Percentiles rank a stretch among this genome's conserved stretches.
These are phyloP conservation scores for Stichodactyla helianthus DNA, from an alignment of 64 coral and sea anemone species.

Conservation along the genomic window DNA sequence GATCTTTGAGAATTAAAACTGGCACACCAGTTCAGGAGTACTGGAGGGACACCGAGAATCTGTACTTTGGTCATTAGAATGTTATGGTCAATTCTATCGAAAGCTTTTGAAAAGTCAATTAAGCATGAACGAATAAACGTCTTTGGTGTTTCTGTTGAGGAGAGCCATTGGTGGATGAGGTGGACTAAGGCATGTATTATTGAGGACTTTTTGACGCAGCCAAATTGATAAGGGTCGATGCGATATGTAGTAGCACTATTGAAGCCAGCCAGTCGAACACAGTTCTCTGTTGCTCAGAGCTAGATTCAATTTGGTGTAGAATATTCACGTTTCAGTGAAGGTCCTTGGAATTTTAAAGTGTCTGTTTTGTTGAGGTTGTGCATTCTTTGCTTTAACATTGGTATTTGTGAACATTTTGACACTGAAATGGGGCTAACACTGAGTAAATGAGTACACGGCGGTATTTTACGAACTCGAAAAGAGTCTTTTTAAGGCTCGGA, in stretches of 20 bases:
- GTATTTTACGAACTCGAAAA: no score
- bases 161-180: background rate
- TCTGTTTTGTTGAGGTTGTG: no score
- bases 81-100: conserved; percentile 28
- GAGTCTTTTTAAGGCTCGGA: no score
- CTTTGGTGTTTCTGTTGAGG: background rate
- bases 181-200: background rate
- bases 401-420: no score
- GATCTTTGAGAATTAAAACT: background rate
- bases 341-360: no score
- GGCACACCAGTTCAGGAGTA: conserved; percentile 52
- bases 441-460: no score
- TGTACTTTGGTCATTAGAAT: conserved; percentile 22
- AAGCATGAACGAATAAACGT: background rate
- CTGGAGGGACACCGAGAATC: background rate
- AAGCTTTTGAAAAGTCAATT: background rate
- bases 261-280: background rate
- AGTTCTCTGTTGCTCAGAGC: no score
- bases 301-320: no score
- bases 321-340: no score
- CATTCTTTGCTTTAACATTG: no score
- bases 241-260: background rate
- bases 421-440: no score
- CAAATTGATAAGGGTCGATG: background rate
- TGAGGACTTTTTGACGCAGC: background rate